Conservation (phyloP, 2,113 vertebrate genomes). For the Todiramphus saurophagus region DNA sequence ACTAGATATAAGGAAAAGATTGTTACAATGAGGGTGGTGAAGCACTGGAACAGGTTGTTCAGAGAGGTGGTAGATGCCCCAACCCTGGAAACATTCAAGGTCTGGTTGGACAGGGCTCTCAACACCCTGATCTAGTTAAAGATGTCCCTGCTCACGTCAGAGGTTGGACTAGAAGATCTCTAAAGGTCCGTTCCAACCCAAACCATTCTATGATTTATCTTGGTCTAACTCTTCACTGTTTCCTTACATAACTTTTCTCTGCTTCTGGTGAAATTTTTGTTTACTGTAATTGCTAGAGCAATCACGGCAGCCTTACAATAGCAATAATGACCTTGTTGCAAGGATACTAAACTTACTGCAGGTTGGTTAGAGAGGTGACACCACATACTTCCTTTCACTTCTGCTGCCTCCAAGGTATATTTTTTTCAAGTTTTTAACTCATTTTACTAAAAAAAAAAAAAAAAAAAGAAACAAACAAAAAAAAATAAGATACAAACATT, state of each 20-base stretch:
- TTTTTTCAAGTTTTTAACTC: not conserved
- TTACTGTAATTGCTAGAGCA: not conserved
- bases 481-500: not conserved
- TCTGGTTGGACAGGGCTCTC: no score
- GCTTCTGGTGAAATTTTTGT: not conserved
- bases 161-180: not conserved
- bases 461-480: not conserved
- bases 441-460: not conserved
- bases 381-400: not conserved
- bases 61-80: no score
- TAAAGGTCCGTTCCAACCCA: not conserved
- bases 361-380: not conserved
- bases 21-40: no score
- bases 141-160: no score
- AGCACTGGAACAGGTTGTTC: no score
- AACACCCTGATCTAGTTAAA: no score
- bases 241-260: not conserved
- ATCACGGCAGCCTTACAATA: not conserved
- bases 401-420: not conserved
- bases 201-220: not conserved
- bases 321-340: not conserved
- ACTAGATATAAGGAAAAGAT: no score
- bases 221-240: not conserved
- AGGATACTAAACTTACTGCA: not conserved
- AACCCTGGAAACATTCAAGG: no score